Evolutionary conservation across 2,888 invertebrate species (phyloP), one percentile per base, ranked within the genome.

Genomic region (Eristalinus sepulchralis): DNA sequence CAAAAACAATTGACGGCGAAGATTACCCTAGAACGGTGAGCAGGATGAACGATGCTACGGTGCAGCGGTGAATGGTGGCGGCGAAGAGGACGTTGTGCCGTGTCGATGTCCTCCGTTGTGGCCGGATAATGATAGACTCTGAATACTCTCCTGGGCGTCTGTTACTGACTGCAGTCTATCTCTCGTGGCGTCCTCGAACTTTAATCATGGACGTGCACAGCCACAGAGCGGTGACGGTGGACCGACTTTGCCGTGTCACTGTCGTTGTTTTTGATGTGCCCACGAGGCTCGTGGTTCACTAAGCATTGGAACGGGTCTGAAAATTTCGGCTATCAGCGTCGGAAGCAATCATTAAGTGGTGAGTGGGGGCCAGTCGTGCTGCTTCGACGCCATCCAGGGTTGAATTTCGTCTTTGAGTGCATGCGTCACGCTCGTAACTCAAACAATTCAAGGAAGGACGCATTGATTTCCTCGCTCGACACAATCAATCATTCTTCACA

Each of bases 1-100:
- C 60, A 78, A 47, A 86, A 86, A 83, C 86, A 86, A 86, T 86
- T 83, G 86, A 75, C 83, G 78, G 73, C 60, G 57, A 73, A 39
- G 82, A 82, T 86, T 64, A 78, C 68, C 70, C 66, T 20, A 70
- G 57, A 68, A 63, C 36, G 53, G 71, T 63, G 72, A 39, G 66
- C 62, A 62, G 47, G n/a, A n/a, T 17, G 47, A 47, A 53, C 36
- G 27, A 27, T 27, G 27, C 27, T 27, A 27, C 27, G 27, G 27
- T 27, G 27, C 27, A 27, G 27, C 27, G 5, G 27, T 27, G 27
- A 27, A 27, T 27, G 27, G 2, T 27, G 27, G 27, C 36, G 34
- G 33, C 20, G 64, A 9, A 5, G 17, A 47, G 39, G 22, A 73
- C 64, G 47, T 33, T 53, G 78, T n/a, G 36, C 13, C 10, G 22